These are phyloP conservation scores for Brachyhypopomus gauderio DNA, from an alignment of 2,113 vertebrate species.

Conservation along the genomic window DNA sequence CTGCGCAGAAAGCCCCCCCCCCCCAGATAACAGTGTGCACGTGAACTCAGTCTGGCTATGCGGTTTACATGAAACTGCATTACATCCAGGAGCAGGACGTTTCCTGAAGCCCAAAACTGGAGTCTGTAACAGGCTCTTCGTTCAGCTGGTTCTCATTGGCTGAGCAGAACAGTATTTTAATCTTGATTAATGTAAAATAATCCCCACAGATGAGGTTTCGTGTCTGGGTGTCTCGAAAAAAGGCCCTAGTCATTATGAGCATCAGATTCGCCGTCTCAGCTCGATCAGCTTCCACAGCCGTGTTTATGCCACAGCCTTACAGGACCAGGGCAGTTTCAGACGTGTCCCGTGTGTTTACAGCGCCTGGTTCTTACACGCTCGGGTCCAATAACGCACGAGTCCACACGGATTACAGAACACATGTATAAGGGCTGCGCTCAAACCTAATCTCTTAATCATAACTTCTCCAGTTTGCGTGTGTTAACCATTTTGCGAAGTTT, in stretches of 20 bases:
- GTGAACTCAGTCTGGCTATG: background rate
- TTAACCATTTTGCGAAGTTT: background rate
- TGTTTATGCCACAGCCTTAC: conserved; percentile 5
- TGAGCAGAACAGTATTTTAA: background rate
- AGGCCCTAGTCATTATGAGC: background rate
- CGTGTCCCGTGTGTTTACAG: background rate
- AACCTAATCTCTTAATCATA: conserved; percentile 60
- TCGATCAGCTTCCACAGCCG: background rate
- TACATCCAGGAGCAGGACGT: no score
- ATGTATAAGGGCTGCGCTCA: conserved; percentile 42
- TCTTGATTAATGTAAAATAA: conserved; percentile 15
- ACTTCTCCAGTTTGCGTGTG: conserved; percentile 32
- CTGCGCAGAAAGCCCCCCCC: background rate
- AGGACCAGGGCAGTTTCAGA: background rate
- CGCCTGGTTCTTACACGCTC: conserved; percentile 29
- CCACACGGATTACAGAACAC: conserved; percentile 59
- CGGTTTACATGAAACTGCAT: background rate
- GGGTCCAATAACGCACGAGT: conserved; percentile 40
- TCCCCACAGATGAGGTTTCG: background rate
- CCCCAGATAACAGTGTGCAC: background rate
- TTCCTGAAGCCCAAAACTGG: background rate
- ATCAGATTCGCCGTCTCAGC: no score
- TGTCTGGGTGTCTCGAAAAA: background rate
- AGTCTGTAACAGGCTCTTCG: background rate
- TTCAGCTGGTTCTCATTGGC: background rate